Base-by-base conservation (phyloP, 1,140 invertebrate genomes). In the Phthorimaea operculella region DNA sequence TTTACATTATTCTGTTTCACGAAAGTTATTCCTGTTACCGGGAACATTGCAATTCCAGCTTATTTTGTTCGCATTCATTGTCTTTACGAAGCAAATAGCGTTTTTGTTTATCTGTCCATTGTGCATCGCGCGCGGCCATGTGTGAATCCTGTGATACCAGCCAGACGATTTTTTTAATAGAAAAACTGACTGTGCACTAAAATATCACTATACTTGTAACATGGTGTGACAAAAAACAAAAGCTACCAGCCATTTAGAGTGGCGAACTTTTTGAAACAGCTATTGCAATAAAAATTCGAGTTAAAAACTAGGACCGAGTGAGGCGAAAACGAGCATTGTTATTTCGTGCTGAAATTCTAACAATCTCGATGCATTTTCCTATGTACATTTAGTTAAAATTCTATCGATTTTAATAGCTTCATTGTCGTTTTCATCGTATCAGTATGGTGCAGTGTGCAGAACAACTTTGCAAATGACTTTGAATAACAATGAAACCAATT, bases 81-180 rank as follows among this genome's bases (percentile, higher is more conserved):
- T 64, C 63, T 61, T 63, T 62, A 53, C 54, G 62, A 61, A 63
- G 72, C 57, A 69, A 74, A 74, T 69, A 64, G 63, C 71, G 72
- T 77, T 77, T 80, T 77, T 83, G 67, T 83, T 77, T 78, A 74
- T 79, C 65, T 74, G 66, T 67, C 73, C 71, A 78, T 73, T 77
- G 70, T 74, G 68, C 59, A 66, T 66, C 64, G 65, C 59, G 64
- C 48, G 51, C 75, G 75, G 67, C 68, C 68, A 72, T 76, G 79
- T 80, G 70, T 72, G 66, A 76, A 72, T 83, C 77, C 79, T 75
- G 70, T 65, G 72, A 80, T 75, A 75, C 57, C 57, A 69, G 34
- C 57, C 57, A 69, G 34, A 57, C 66, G 59, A 73, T 74, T 68
- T 74, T 72, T 78, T 74, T 63, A 70, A 68, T 69, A 68, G 64